phyloP scores from a whole-genome alignment of 2,888 invertebrate genomes.

The Baccha elongata region DNA sequence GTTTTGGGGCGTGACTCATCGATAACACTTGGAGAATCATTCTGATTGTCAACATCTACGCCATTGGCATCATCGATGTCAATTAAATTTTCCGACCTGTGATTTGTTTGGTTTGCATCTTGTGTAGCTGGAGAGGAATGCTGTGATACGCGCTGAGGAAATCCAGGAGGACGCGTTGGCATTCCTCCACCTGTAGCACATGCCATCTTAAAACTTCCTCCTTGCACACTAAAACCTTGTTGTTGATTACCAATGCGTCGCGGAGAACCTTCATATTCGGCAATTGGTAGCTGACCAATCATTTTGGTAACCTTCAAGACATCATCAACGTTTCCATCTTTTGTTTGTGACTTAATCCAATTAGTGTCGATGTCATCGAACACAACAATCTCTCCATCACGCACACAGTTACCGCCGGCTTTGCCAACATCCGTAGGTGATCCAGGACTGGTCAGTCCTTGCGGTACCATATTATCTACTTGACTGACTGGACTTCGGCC shows the following conservation, averaged over 20 bases:
- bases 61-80: slow-evolving; percentile 77
- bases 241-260: slow-evolving; percentile 88
- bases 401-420: slow-evolving; percentile 83
- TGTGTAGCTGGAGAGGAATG: slow-evolving; percentile 43
- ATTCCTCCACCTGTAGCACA: slow-evolving; percentile 84
- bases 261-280: slow-evolving; percentile 96
- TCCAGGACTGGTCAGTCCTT: slow-evolving; percentile 80
- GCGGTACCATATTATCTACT: slow-evolving; percentile 77
- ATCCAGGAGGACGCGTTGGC: slow-evolving; percentile 90
- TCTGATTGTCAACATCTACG: slow-evolving; percentile 68
- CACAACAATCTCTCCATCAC: slow-evolving; percentile 92
- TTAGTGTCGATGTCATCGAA: slow-evolving; percentile 85
- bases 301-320: slow-evolving; percentile 82
- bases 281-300: slow-evolving; percentile 87
- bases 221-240: slow-evolving; percentile 57
- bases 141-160: slow-evolving; percentile 86
- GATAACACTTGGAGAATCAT: slow-evolving; percentile 30
- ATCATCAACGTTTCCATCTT: slow-evolving; percentile 78
- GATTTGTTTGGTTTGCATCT: slow-evolving; percentile 49
- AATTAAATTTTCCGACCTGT: slow-evolving; percentile 76
- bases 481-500: slow-evolving; percentile 81
- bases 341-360: slow-evolving; percentile 79
- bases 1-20: slow-evolving; percentile 78
- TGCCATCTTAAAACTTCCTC: slow-evolving; percentile 75
- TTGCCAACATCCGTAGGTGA: slow-evolving; percentile 81